Base-by-base conservation (phyloP, 92 coral and sea anemone species). In the Epizoanthus stellaris region DNA sequence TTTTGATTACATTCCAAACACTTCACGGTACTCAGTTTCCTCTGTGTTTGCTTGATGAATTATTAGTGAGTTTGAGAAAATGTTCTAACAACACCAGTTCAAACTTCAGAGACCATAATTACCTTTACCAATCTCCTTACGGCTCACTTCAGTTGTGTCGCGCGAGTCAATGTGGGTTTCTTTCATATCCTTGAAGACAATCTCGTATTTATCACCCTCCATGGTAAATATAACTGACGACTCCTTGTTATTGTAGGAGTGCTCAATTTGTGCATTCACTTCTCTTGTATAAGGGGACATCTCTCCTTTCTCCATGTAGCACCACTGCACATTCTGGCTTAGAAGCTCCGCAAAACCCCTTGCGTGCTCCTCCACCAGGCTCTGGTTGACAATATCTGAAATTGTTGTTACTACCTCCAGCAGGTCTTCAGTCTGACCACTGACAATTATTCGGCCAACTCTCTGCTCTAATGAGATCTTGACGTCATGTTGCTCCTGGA, bases 321-420 rank as follows among this genome's bases (percentile, higher is more conserved):
- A 92, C 91, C 91, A 92, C 72, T 93, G 95, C 9, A 80, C 85
- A 39, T 66, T 89, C 67, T 87, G 80, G 72, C 88, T 76, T 23
- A 88, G 52, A 7, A 88, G 76, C 66, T 85, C 93, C 30, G 81
- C 95, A 49, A 61, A 67, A 6, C 84, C 92, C n/a, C 82, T 80
- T 34, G 53, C 60, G 75, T 89, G 90, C 74, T 92, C 95, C 43
- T 82, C 88, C 75, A 60, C 88, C 15, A 68, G 23, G 59, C 86
- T 54, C 40, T 81, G 72, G 61, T 71, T 86, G 42, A 89, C 81
- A 25, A 89, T 86, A n/a, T 82, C 70, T 14, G 56, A 63, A 70
- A 85, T 68, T 36, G 73, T 58, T 25, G 52, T 73, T 53, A 60
- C 59, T 0, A 72, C 85, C 54, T 49, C 54, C 54, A 49, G 54